phyloP scores from a whole-genome alignment of 1,140 invertebrate species.

The Chionoecetes opilio region DNA sequence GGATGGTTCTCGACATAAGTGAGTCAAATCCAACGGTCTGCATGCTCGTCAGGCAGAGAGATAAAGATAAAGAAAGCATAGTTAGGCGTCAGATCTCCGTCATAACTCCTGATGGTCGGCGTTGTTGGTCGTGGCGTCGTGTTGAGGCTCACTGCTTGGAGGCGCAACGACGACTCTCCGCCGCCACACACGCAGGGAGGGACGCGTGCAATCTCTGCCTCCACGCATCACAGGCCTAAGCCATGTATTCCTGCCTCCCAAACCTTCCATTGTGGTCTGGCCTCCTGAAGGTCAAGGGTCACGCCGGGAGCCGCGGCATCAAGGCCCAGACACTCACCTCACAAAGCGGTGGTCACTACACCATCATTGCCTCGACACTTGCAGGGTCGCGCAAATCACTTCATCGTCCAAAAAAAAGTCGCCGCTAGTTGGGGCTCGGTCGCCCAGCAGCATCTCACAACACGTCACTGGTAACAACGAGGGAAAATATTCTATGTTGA shows the following conservation, averaged over 20 bases:
- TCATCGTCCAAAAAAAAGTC: slow-evolving; percentile 32
- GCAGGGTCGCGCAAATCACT: background rate
- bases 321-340: background rate
- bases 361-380: background rate
- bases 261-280: background rate
- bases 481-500: background rate
- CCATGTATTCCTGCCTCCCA: no score
- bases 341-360: background rate
- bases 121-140: no score
- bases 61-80: no score
- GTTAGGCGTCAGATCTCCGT: no score
- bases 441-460: background rate
- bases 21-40: no score
- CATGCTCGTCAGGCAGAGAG: no score
- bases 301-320: background rate
- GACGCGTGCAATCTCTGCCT: background rate
- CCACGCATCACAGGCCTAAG: no score
- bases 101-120: no score
- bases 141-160: no score
- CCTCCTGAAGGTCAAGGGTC: background rate
- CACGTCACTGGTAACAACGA: background rate
- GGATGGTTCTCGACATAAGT: no score
- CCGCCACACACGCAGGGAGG: background rate
- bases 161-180: no score
- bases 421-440: background rate